Evolutionary conservation across 2,888 invertebrate genomes (phyloP).

Genomic region (Idaea biselata): DNA sequence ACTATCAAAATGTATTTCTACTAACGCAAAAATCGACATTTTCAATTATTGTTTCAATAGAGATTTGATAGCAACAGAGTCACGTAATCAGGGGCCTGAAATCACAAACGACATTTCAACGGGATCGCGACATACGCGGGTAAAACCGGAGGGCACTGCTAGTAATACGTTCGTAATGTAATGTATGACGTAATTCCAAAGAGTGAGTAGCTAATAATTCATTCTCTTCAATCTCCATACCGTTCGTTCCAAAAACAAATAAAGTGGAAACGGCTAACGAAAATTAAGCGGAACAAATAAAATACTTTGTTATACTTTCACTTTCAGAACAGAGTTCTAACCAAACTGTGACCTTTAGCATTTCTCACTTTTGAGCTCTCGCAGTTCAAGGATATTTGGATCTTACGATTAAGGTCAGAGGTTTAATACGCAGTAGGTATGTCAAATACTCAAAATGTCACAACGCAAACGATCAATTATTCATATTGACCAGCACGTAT

Average conservation of each 20-base stretch:
- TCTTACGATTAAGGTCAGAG: background rate
- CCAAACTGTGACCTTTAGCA: background rate
- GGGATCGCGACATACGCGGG: background rate
- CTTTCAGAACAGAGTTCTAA: background rate
- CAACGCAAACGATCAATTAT: too few relatives aligned
- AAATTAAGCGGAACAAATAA: background rate
- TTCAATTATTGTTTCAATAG: too few relatives aligned
- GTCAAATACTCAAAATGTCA: too few relatives aligned
- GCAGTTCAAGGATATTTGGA: background rate
- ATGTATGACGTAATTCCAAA: background rate
- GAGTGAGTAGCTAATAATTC: background rate
- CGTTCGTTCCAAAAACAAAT: background rate
- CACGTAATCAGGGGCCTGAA: too few relatives aligned
- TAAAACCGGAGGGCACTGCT: background rate
- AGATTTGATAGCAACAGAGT: too few relatives aligned
- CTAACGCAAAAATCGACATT: too few relatives aligned
- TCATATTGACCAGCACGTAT: too few relatives aligned
- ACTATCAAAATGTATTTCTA: too few relatives aligned
- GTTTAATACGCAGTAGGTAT: too few relatives aligned
- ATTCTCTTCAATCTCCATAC: background rate
- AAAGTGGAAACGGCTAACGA: background rate
- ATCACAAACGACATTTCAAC: too few relatives aligned
- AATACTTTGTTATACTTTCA: conserved; percentile 1
- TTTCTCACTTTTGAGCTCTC: background rate
- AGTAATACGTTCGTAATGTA: background rate